Percentiles rank a stretch among this genome's conserved stretches.
These are phyloP conservation scores for Nymphalis polychloros DNA, from an alignment of 2,888 invertebrate genomes.

Conservation along the genomic window DNA sequence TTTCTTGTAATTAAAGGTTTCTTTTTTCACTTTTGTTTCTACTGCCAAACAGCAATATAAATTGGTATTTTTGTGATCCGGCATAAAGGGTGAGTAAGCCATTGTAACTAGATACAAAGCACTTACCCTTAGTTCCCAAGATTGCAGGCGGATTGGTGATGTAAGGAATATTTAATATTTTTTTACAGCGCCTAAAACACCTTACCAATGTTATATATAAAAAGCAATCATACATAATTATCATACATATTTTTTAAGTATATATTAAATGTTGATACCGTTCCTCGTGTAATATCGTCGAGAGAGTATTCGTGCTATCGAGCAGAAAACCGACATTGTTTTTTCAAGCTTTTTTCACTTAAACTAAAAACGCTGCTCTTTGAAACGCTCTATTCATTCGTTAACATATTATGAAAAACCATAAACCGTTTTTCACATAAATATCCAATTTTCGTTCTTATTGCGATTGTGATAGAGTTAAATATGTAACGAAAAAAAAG, in stretches of 20 bases:
- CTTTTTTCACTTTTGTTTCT: too few relatives aligned
- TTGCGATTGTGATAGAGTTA: not conserved
- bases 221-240: too few relatives aligned
- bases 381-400: constrained; percentile 49
- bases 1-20: not conserved
- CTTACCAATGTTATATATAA: too few relatives aligned
- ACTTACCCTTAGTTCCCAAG: too few relatives aligned
- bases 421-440: constrained; percentile 5
- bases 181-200: too few relatives aligned
- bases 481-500: constrained; percentile 6
- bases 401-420: constrained; percentile 44
- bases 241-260: too few relatives aligned
- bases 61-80: too few relatives aligned
- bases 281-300: constrained; percentile 36
- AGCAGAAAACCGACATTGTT: constrained; percentile 49
- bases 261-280: constrained; percentile 15
- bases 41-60: too few relatives aligned
- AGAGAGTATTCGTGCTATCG: constrained; percentile 48
- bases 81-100: too few relatives aligned
- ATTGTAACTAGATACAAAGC: too few relatives aligned
- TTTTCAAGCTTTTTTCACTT: constrained; percentile 46
- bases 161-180: too few relatives aligned
- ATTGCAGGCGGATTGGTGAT: too few relatives aligned
- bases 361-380: constrained; percentile 44
- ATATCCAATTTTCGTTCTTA: not conserved